Conservation (phyloP, 2,797 vertebrate species). For the Hippopotamyrus pictus region DNA sequence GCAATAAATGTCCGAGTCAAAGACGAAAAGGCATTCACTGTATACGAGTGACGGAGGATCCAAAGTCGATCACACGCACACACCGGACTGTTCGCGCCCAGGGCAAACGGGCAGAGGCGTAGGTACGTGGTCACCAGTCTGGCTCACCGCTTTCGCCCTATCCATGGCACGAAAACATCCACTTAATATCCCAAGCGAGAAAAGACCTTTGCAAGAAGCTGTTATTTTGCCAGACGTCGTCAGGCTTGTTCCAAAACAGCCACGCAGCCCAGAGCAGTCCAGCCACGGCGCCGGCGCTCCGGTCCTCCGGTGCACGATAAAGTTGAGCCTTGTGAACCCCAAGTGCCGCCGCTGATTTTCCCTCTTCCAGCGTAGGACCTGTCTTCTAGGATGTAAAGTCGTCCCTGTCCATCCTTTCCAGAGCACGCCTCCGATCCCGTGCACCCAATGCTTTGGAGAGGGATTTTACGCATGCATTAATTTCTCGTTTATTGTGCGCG, state of each 20-base stretch:
- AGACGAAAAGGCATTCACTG: background rate
- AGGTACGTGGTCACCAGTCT: constrained; percentile 29
- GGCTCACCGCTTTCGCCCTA: constrained; percentile 39
- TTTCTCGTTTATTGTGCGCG: constrained; percentile 62
- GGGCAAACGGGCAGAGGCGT: constrained; percentile 22
- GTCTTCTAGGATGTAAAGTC: background rate
- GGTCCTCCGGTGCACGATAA: background rate
- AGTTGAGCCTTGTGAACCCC: background rate
- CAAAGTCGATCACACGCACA: constrained; percentile 18
- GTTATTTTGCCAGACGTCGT: constrained; percentile 11
- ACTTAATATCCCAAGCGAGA: constrained; percentile 21
- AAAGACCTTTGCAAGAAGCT: background rate
- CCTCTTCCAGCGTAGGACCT: background rate
- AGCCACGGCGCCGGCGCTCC: constrained; percentile 15
- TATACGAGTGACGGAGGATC: background rate
- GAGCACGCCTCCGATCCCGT: constrained; percentile 23
- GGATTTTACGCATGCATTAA: constrained; percentile 31
- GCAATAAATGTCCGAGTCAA: constrained; percentile 24
- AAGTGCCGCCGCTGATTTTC: background rate
- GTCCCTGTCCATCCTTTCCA: constrained; percentile 24
- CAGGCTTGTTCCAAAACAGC: constrained; percentile 14
- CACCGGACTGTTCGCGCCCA: constrained; percentile 35
- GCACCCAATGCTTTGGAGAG: constrained; percentile 9
- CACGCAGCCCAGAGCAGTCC: background rate
- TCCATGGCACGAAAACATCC: constrained; percentile 42